Percentiles rank a stretch among this genome's conserved stretches.
phyloP scores from a whole-genome alignment of 2,888 invertebrate species.

The Acanthosoma haemorrhoidale region DNA sequence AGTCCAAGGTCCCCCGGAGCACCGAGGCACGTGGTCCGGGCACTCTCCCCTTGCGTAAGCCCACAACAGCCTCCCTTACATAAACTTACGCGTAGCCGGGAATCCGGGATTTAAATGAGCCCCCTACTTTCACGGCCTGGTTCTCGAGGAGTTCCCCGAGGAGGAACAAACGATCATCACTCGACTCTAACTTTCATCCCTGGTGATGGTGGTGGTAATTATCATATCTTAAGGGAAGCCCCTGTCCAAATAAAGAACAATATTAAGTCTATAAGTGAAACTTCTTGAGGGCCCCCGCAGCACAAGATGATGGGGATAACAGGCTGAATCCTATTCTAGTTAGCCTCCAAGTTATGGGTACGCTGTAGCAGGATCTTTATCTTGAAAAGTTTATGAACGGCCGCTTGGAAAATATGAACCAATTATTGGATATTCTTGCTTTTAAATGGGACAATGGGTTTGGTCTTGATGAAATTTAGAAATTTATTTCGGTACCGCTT shows the following conservation, averaged over 20 bases:
- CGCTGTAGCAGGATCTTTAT: no score
- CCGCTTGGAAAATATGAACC: no score
- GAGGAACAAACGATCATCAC: neutral
- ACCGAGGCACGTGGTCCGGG: neutral
- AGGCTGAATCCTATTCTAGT: no score
- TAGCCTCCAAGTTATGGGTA: no score
- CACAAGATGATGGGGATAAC: no score
- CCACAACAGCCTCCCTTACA: neutral
- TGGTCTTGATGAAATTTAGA: no score
- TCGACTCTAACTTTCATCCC: neutral
- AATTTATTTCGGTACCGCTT: no score
- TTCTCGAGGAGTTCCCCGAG: neutral
- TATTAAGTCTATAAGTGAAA: conserved; percentile 9
- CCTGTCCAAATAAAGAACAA: neutral
- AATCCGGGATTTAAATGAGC: conserved; percentile 18
- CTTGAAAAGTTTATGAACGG: no score
- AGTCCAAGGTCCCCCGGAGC: neutral
- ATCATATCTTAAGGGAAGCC: neutral
- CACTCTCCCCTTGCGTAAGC: neutral
- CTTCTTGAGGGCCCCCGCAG: no score
- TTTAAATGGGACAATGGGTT: no score
- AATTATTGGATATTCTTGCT: no score
- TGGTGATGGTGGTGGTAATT: neutral
- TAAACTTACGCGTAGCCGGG: neutral
- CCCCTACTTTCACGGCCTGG: conserved; percentile 9